Evolutionary conservation across 2,888 invertebrate genomes (phyloP).

Genomic region (Chironomus tentans): DNA sequence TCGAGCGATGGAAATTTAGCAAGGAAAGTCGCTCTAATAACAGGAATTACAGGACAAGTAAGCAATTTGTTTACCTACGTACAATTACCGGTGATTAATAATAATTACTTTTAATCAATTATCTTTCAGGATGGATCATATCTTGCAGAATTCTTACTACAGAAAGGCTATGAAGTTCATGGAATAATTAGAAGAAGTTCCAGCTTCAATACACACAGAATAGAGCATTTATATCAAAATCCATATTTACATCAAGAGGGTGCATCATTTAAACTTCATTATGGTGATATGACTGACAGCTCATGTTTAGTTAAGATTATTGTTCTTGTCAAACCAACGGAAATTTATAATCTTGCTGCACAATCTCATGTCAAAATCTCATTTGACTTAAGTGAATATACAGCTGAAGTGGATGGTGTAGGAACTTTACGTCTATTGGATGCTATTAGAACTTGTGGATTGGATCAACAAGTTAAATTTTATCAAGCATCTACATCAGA

Average conservation of each 20-base stretch:
- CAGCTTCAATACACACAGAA: constrained; percentile 92
- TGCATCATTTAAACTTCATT: constrained; percentile 79
- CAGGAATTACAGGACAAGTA: constrained; percentile 97
- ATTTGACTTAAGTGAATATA: constrained; percentile 97
- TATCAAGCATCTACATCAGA: constrained; percentile 97
- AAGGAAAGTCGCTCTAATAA: constrained; percentile 77
- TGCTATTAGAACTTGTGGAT: constrained; percentile 80
- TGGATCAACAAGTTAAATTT: constrained; percentile 71
- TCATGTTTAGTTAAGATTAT: constrained; percentile 87
- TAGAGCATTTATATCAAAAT: constrained; percentile 91
- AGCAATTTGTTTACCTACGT: constrained; percentile 30
- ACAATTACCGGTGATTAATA: neutral
- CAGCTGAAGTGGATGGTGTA: constrained; percentile 95
- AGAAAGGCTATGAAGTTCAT: constrained; percentile 90
- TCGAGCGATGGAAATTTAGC: neutral
- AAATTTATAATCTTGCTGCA: constrained; percentile 97
- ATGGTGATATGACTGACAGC: constrained; percentile 98
- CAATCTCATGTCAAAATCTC: constrained; percentile 99
- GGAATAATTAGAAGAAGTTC: constrained; percentile 91
- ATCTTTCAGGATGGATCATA: constrained; percentile 88
- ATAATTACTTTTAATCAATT: constrained; percentile 27
- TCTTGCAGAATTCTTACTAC: constrained; percentile 83
- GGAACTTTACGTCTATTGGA: constrained; percentile 85
- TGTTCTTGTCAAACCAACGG: constrained; percentile 57
- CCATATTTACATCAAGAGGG: constrained; percentile 81